Evolutionary conservation across 2,113 vertebrate genomes (phyloP).

Genomic region (Platanista minor): DNA sequence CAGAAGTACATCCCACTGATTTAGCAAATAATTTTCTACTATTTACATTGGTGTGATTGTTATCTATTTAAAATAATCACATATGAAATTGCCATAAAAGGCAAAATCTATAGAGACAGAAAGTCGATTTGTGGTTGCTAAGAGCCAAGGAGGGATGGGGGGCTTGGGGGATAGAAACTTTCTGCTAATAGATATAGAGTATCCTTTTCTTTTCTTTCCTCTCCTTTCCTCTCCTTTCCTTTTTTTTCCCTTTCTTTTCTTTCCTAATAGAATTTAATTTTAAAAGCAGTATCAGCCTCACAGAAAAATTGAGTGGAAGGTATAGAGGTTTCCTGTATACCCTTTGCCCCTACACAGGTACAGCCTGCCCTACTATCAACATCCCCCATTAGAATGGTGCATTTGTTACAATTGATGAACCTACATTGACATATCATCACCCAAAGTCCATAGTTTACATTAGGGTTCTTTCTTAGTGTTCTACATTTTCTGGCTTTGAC

Average conservation of each 20-base stretch:
- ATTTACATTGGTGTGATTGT: not conserved
- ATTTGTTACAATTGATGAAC: not conserved
- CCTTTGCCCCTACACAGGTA: not conserved
- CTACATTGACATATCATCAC: not conserved
- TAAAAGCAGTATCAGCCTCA: not conserved
- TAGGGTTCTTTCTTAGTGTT: not conserved
- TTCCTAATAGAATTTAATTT: not conserved
- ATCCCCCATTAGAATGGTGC: not conserved
- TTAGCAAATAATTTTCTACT: not conserved
- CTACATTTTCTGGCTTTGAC: not conserved
- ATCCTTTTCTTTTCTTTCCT: not conserved
- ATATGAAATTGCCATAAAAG: not conserved
- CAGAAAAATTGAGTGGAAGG: not conserved
- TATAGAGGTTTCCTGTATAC: not conserved
- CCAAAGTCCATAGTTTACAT: not conserved
- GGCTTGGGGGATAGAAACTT: not conserved
- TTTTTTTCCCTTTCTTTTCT: accelerated
- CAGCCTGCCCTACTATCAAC: not conserved
- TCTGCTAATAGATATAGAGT: not conserved
- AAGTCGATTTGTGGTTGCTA: not conserved
- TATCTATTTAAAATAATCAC: not conserved
- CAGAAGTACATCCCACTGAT: not conserved
- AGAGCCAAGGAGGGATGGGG: not conserved
- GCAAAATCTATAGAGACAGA: not conserved
- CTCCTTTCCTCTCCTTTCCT: too few relatives aligned